phyloP scores from a whole-genome alignment of 1,140 invertebrate genomes.

The Idris sp. region DNA sequence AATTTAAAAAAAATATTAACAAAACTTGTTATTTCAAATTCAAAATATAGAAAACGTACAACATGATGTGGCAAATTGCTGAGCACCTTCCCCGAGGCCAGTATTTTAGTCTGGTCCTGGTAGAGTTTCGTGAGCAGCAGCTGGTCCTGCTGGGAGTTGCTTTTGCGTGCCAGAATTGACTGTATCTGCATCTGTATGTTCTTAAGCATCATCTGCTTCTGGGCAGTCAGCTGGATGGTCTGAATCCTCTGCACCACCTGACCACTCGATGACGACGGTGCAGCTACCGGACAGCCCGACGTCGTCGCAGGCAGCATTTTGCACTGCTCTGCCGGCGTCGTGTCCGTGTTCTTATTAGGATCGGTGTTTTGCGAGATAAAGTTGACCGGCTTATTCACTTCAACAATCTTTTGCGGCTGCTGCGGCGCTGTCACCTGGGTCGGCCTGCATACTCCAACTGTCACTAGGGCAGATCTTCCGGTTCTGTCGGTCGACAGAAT shows the following conservation, averaged over 20 bases:
- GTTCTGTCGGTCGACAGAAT: constrained; percentile 16
- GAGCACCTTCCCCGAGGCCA: constrained; percentile 79
- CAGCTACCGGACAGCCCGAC: constrained; percentile 63
- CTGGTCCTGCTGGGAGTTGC: constrained; percentile 74
- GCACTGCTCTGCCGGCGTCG: constrained; percentile 62
- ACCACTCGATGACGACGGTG: constrained; percentile 64
- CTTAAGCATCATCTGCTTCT: constrained; percentile 73
- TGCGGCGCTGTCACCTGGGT: constrained; percentile 54
- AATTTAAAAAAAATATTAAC: too few species aligned
- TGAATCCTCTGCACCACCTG: constrained; percentile 73
- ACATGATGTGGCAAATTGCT: constrained; percentile 66
- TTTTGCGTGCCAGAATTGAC: constrained; percentile 74
- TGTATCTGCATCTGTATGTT: constrained; percentile 79
- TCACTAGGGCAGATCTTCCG: constrained; percentile 27
- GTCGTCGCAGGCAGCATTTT: constrained; percentile 63
- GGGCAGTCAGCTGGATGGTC: constrained; percentile 72
- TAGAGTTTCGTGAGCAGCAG: constrained; percentile 76
- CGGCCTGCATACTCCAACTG: constrained; percentile 68
- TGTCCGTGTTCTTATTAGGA: constrained; percentile 66
- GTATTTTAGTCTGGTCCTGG: constrained; percentile 79
- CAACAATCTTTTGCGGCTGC: constrained; percentile 58
- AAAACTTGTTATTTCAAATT: too few species aligned
- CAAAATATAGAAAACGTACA: constrained; percentile 59
- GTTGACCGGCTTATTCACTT: constrained; percentile 64
- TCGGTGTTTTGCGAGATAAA: constrained; percentile 67